phyloP scores from a whole-genome alignment of 2,888 invertebrate genomes.

The Nezara viridula region DNA sequence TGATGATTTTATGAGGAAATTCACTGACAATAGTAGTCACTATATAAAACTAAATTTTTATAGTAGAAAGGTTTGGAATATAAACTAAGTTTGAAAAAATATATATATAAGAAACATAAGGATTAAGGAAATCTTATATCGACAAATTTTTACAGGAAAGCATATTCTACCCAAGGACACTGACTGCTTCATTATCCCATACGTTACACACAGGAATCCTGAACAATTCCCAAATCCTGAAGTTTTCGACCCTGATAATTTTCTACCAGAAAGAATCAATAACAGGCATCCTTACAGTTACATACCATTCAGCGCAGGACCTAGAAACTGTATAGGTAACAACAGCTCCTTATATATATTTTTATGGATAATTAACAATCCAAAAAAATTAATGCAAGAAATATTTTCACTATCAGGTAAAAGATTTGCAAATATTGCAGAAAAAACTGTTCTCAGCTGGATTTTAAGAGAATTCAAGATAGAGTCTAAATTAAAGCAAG shows the following conservation, averaged over 20 bases:
- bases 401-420: conserved; percentile 24
- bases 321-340: conserved; percentile 75
- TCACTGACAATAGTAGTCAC: too few relatives aligned
- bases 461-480: conserved; percentile 51
- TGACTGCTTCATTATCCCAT: conserved; percentile 65
- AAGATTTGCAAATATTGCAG: conserved; percentile 49
- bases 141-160: conserved; percentile 64
- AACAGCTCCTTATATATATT: neutral
- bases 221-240: conserved; percentile 70
- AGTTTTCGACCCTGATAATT: conserved; percentile 68
- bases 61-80: too few relatives aligned
- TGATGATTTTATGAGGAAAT: too few relatives aligned
- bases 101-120: too few relatives aligned
- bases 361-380: too few relatives aligned
- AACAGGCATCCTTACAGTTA: conserved; percentile 65
- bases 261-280: conserved; percentile 64
- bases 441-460: conserved; percentile 50
- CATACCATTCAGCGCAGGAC: conserved; percentile 77
- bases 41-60: too few relatives aligned
- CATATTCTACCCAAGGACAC: conserved; percentile 66
- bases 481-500: conserved; percentile 24
- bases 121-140: too few relatives aligned
- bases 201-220: conserved; percentile 68
- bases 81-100: too few relatives aligned
- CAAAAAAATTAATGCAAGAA: neutral